Percentiles rank a stretch among this genome's conserved stretches.
These are phyloP conservation scores for Leptoclinus maculatus DNA, from an alignment of 2,797 vertebrate species.

Conservation along the genomic window DNA sequence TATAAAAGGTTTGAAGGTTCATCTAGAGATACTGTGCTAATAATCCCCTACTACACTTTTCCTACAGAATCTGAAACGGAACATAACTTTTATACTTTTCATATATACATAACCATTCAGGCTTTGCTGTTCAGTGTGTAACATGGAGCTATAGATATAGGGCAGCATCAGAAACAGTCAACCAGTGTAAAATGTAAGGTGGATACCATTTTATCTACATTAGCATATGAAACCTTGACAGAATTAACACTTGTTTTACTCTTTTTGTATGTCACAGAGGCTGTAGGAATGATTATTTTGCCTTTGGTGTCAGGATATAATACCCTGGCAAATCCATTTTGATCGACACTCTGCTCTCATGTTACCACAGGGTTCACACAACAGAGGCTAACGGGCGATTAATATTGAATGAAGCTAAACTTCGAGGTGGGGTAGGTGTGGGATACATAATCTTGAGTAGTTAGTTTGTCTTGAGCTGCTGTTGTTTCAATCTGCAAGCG, in stretches of 20 bases:
- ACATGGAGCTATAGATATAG: not conserved
- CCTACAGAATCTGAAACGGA: not conserved
- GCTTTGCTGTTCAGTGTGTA: not conserved
- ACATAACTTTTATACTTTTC: not conserved
- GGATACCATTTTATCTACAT: not conserved
- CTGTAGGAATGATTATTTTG: conserved; percentile 39
- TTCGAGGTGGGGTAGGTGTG: conserved; percentile 42
- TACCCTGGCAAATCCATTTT: conserved; percentile 62
- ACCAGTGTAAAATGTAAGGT: not conserved
- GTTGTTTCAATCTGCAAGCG: conserved; percentile 58
- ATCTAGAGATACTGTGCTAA: not conserved
- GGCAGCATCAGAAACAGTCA: not conserved
- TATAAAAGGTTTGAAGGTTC: not conserved
- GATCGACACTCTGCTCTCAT: conserved; percentile 72
- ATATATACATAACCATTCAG: not conserved
- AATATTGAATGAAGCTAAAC: conserved; percentile 81
- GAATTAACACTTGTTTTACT: not conserved
- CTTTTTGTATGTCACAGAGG: not conserved
- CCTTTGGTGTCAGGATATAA: conserved; percentile 49
- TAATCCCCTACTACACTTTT: not conserved
- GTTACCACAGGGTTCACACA: conserved; percentile 75
- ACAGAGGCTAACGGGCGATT: conserved; percentile 64
- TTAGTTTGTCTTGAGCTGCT: conserved; percentile 56
- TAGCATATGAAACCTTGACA: not conserved
- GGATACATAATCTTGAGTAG: conserved; percentile 72